Evolutionary conservation across 2,888 invertebrate species (phyloP).

Genomic region (Drosophila parthenogenetica): DNA sequence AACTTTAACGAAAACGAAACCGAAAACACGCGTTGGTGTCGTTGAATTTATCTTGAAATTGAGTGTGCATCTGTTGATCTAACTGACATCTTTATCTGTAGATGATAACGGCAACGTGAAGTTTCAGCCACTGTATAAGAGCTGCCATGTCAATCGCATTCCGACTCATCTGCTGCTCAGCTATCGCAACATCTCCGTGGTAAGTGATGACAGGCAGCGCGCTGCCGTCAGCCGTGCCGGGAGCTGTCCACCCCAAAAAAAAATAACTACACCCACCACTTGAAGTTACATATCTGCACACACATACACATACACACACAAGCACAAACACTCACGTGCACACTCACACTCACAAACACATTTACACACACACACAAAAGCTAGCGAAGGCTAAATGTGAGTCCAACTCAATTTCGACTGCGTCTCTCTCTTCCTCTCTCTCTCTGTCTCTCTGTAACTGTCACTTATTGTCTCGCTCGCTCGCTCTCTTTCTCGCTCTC

Average conservation of each 20-base stretch:
- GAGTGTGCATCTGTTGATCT: conserved; percentile 45
- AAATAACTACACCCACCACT: conserved; percentile 20
- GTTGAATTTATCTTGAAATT: neutral
- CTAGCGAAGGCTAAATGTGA: conserved; percentile 55
- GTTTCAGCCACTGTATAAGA: conserved; percentile 91
- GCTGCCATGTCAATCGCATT: conserved; percentile 90
- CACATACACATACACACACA: conserved; percentile 21
- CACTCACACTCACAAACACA: conserved; percentile 4
- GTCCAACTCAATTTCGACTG: conserved; percentile 54
- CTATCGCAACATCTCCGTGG: conserved; percentile 91
- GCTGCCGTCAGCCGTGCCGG: conserved; percentile 51
- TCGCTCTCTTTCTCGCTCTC: conserved; percentile 21
- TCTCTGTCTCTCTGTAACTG: conserved; percentile 13
- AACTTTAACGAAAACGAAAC: neutral
- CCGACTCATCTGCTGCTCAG: conserved; percentile 90
- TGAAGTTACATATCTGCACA: conserved; percentile 5
- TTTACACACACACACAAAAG: conserved; percentile 28
- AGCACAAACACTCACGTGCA: conserved; percentile 14
- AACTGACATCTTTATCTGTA: conserved; percentile 81
- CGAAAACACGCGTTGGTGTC: conserved; percentile 1
- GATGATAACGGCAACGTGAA: conserved; percentile 87
- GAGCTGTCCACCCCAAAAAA: conserved; percentile 27
- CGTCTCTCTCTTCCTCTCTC: conserved; percentile 42
- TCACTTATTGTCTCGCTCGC: conserved; percentile 20
- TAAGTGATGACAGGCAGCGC: conserved; percentile 85